These are phyloP conservation scores for Beroe forskalii DNA, from an alignment of 37 sponge, comb jelly and placozoan species.

Conservation along the genomic window DNA sequence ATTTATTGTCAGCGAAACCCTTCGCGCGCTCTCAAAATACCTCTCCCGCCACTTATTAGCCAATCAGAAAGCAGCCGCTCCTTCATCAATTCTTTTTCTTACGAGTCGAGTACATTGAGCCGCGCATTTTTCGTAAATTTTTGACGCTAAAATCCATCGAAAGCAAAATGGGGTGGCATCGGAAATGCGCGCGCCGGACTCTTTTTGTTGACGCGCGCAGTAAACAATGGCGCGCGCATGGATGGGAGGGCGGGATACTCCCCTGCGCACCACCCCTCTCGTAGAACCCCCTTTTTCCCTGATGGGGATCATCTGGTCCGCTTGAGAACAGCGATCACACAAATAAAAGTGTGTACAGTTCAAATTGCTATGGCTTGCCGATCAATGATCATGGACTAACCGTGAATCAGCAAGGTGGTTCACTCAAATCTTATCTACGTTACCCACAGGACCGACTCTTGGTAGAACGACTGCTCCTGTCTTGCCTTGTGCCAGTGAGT, in stretches of 20 bases:
- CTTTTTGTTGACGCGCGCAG: background rate
- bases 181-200: constrained; percentile 1
- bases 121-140: background rate
- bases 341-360: too few relatives aligned
- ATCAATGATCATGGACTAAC: too few relatives aligned
- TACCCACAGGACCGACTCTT: constrained; percentile 64
- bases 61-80: constrained; percentile 32
- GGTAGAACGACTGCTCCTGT: constrained; percentile 74
- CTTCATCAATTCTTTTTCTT: constrained; percentile 45
- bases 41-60: constrained; percentile 15
- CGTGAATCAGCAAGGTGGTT: background rate
- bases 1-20: background rate
- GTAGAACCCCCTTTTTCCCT: too few relatives aligned
- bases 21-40: constrained; percentile 18
- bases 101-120: background rate
- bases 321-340: too few relatives aligned
- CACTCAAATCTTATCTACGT: background rate
- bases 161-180: constrained; percentile 49
- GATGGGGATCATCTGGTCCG: too few relatives aligned
- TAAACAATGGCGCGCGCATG: too few relatives aligned
- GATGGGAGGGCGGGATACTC: too few relatives aligned
- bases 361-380: too few relatives aligned
- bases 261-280: too few relatives aligned
- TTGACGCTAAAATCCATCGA: background rate
- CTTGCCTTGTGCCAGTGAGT: constrained; percentile 75